phyloP scores from a whole-genome alignment of 2,797 vertebrate genomes.

The Eulemur albifrons region DNA sequence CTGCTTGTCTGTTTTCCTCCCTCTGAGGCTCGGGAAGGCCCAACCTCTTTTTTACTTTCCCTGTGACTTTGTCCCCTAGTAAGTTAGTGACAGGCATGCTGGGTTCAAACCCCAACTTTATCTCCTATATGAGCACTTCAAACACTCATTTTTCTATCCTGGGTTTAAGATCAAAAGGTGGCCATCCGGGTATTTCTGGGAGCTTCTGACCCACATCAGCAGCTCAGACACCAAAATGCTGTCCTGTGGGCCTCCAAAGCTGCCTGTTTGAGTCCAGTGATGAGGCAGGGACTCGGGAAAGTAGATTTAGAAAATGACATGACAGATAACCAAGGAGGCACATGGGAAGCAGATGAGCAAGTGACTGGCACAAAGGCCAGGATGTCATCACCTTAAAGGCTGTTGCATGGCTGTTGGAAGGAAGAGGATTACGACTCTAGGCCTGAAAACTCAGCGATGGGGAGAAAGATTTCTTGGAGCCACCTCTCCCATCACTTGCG shows the following conservation, averaged over 20 bases:
- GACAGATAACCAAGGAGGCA: not conserved
- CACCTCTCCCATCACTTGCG: not conserved
- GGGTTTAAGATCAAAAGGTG: constrained; percentile 29
- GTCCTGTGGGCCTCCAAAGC: not conserved
- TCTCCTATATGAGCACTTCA: not conserved
- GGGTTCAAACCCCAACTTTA: not conserved
- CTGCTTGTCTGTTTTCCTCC: not conserved
- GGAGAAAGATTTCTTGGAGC: not conserved
- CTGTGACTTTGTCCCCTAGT: not conserved
- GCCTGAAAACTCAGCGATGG: not conserved
- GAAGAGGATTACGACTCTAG: not conserved
- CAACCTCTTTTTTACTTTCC: not conserved
- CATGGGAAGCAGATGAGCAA: not conserved
- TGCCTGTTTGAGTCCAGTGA: not conserved
- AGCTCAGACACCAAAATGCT: not conserved
- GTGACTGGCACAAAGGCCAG: not conserved
- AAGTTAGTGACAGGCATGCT: not conserved
- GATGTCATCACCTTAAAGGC: not conserved
- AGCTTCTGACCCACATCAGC: not conserved
- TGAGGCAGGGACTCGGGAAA: not conserved
- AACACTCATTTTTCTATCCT: not conserved
- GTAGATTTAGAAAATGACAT: not conserved
- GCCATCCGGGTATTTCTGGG: not conserved
- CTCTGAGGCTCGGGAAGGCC: not conserved
- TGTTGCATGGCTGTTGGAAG: not conserved